phyloP scores from a whole-genome alignment of 2,888 invertebrate species.

The Brachyptera putata region DNA sequence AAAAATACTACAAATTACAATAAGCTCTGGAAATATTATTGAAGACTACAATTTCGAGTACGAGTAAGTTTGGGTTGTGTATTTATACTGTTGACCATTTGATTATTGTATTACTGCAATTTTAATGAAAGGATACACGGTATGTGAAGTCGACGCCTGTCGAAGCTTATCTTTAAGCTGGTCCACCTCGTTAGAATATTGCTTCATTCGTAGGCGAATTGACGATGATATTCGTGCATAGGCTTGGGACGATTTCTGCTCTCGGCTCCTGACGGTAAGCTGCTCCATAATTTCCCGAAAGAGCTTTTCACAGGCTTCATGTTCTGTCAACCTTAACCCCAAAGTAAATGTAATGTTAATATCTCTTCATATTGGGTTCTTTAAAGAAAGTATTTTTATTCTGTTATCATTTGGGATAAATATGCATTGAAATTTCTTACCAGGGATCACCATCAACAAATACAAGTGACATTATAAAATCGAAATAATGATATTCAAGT shows the following conservation, averaged over 20 bases:
- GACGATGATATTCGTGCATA: constrained; percentile 57
- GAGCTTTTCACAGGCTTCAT: constrained; percentile 61
- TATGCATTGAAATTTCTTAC: constrained; percentile 40
- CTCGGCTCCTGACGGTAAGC: constrained; percentile 53
- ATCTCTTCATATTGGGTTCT: too few relatives aligned
- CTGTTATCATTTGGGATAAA: too few relatives aligned
- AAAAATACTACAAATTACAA: too few relatives aligned
- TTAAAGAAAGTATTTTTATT: too few relatives aligned
- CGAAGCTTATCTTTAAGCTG: constrained; percentile 56
- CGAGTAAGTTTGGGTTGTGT: too few relatives aligned
- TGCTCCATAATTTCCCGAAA: constrained; percentile 60
- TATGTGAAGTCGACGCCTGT: constrained; percentile 45
- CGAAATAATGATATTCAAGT: not conserved
- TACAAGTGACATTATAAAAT: constrained; percentile 46
- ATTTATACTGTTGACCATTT: too few relatives aligned
- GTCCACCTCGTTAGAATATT: constrained; percentile 56
- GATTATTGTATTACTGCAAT: too few relatives aligned
- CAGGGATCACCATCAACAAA: constrained; percentile 49
- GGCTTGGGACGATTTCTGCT: constrained; percentile 50
- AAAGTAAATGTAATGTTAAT: too few relatives aligned
- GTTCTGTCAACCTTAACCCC: constrained; percentile 55
- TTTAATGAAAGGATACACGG: constrained; percentile 50
- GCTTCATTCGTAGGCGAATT: constrained; percentile 57
- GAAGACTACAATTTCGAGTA: too few relatives aligned
- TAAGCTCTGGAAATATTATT: too few relatives aligned